phyloP scores from a whole-genome alignment of 2,797 vertebrate species.

The Knipowitschia caucasica region DNA sequence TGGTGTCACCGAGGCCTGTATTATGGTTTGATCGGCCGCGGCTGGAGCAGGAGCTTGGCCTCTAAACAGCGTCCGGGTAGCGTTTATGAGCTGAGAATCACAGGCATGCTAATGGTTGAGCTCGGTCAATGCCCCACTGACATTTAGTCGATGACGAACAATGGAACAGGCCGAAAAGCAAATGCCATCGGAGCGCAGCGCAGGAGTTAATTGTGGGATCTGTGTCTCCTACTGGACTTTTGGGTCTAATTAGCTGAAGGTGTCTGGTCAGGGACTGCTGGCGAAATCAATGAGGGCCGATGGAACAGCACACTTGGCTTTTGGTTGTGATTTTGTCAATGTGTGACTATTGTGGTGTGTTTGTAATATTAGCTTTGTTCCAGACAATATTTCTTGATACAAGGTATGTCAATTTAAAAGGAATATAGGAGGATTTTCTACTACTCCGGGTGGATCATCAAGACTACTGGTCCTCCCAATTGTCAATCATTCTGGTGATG shows the following conservation, averaged over 20 bases:
- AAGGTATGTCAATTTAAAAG: neutral
- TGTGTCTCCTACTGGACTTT: slow-evolving; percentile 52
- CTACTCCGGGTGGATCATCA: no score
- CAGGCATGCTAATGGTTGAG: slow-evolving; percentile 49
- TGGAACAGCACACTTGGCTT: slow-evolving; percentile 17
- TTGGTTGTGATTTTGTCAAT: slow-evolving; percentile 41
- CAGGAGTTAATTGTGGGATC: slow-evolving; percentile 64
- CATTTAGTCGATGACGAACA: slow-evolving; percentile 68
- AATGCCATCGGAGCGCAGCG: slow-evolving; percentile 61
- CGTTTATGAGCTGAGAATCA: slow-evolving; percentile 50
- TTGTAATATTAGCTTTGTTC: slow-evolving; percentile 19
- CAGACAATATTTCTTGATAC: neutral
- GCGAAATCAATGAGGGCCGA: slow-evolving; percentile 48
- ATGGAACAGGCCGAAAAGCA: slow-evolving; percentile 56
- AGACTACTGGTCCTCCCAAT: no score
- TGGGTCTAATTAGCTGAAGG: slow-evolving; percentile 61
- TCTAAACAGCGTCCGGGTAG: slow-evolving; percentile 31
- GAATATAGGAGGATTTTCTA: no score
- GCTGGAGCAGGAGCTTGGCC: slow-evolving; percentile 26
- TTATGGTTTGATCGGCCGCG: slow-evolving; percentile 39
- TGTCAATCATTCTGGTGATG: no score
- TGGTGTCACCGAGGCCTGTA: slow-evolving; percentile 22
- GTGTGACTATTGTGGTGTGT: slow-evolving; percentile 19
- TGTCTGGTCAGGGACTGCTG: slow-evolving; percentile 43
- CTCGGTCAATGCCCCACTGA: slow-evolving; percentile 51